Evolutionary conservation across 2,113 vertebrate genomes (phyloP).

Genomic region (Acanthochromis polyacanthus): DNA sequence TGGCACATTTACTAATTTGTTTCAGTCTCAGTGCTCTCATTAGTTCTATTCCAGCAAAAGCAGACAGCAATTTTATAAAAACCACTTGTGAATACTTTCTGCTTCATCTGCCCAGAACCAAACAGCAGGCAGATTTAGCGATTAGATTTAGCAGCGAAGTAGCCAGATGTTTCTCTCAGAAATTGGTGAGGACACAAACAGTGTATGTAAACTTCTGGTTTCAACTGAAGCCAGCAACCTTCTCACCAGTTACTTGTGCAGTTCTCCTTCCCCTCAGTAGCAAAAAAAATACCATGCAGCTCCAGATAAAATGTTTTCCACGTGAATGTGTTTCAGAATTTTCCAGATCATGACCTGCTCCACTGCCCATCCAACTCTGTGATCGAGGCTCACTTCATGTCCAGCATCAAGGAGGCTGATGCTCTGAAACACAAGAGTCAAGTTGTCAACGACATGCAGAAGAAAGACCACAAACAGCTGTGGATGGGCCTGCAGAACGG

Average conservation of each 20-base stretch:
- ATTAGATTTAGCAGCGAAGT: background rate
- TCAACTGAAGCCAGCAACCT: background rate
- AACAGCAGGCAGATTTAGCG: no score
- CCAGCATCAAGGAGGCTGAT: conserved; percentile 98
- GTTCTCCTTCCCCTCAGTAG: background rate
- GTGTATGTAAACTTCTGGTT: no score
- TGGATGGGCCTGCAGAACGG: conserved; percentile 99
- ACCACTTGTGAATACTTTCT: no score
- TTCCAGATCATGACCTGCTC: conserved; percentile 94
- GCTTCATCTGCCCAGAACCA: no score
- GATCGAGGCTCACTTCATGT: conserved; percentile 99
- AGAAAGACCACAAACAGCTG: conserved; percentile 99
- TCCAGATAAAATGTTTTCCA: background rate
- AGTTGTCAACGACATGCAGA: conserved; percentile 99
- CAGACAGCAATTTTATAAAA: no score
- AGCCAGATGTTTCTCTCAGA: background rate
- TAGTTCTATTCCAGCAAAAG: no score
- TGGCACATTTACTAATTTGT: no score
- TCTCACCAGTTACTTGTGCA: no score
- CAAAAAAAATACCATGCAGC: background rate
- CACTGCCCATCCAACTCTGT: conserved; percentile 94
- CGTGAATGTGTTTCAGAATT: conserved; percentile 85
- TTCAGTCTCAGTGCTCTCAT: no score
- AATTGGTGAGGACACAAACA: background rate
- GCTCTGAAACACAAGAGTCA: conserved; percentile 99